Evolutionary conservation across 2,797 vertebrate species (phyloP).

Genomic region (Pampus argenteus): DNA sequence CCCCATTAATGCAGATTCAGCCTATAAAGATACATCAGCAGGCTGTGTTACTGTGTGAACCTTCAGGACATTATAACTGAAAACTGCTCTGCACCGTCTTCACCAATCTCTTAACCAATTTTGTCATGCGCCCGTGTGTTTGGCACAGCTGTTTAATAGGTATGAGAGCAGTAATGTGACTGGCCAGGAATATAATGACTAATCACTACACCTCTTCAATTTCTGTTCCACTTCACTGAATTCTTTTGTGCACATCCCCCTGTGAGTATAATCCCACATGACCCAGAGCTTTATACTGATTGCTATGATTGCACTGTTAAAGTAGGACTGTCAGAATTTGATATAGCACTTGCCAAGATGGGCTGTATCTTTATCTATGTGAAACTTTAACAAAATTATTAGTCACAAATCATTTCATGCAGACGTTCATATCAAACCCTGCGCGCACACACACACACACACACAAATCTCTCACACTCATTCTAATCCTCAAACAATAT

Average conservation of each 20-base stretch:
- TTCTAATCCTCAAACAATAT: neutral
- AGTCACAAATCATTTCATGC: conserved; percentile 7
- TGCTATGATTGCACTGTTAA: conserved; percentile 26
- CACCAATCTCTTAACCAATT: conserved; percentile 33
- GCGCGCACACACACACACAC: neutral
- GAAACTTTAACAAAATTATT: conserved; percentile 22
- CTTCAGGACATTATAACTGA: conserved; percentile 20
- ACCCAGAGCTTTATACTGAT: conserved; percentile 23
- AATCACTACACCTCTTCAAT: conserved; percentile 57
- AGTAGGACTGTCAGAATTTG: conserved; percentile 22
- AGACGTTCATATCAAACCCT: conserved; percentile 8
- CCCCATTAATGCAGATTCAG: neutral
- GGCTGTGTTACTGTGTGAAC: conserved; percentile 2
- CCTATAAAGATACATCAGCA: conserved; percentile 10
- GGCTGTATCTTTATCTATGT: neutral
- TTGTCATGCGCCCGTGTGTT: conserved; percentile 48
- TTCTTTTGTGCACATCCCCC: conserved; percentile 35
- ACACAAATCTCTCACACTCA: neutral
- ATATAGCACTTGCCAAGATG: conserved; percentile 25
- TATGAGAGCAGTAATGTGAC: conserved; percentile 61
- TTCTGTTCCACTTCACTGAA: conserved; percentile 38
- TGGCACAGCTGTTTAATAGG: conserved; percentile 69
- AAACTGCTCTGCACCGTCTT: conserved; percentile 31
- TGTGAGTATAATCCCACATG: conserved; percentile 25
- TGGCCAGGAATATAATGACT: conserved; percentile 61